phyloP scores from a whole-genome alignment of 2,797 vertebrate species.

The Microhierax caerulescens region DNA sequence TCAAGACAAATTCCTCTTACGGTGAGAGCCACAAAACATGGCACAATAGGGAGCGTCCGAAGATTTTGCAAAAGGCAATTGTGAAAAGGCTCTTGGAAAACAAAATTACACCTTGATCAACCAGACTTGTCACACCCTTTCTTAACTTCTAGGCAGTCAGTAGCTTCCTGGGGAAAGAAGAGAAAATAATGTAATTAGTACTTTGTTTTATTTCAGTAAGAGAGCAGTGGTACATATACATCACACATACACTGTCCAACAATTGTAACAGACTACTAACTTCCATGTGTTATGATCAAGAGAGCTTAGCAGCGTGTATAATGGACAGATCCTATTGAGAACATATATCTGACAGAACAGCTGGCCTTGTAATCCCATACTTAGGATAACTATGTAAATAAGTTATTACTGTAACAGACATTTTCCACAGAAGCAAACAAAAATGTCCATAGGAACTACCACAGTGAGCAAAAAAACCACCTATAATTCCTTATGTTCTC shows the following conservation, averaged over 20 bases:
- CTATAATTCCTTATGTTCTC: neutral
- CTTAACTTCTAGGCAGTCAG: slow-evolving; percentile 31
- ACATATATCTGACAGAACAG: neutral
- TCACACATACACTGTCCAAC: neutral
- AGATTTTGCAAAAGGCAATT: slow-evolving; percentile 56
- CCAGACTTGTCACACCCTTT: slow-evolving; percentile 63
- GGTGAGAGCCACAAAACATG: slow-evolving; percentile 77
- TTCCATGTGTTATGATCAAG: neutral
- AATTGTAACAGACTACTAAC: neutral
- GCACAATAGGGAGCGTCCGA: slow-evolving; percentile 70
- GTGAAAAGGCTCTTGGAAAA: neutral
- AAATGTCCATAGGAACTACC: neutral
- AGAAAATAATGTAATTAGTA: slow-evolving; percentile 25
- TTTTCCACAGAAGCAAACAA: neutral
- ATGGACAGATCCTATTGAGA: neutral
- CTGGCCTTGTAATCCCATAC: neutral
- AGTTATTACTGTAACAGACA: no score
- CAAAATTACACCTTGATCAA: slow-evolving; percentile 54
- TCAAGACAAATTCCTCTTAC: slow-evolving; percentile 89
- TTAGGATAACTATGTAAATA: no score
- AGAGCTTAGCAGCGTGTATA: neutral
- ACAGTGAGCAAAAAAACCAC: neutral
- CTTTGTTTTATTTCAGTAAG: neutral
- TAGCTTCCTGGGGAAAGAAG: slow-evolving; percentile 54
- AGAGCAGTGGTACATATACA: neutral